These are phyloP conservation scores for Leptinotarsa tumamoca DNA, from an alignment of 2,888 invertebrate species.

Conservation along the genomic window DNA sequence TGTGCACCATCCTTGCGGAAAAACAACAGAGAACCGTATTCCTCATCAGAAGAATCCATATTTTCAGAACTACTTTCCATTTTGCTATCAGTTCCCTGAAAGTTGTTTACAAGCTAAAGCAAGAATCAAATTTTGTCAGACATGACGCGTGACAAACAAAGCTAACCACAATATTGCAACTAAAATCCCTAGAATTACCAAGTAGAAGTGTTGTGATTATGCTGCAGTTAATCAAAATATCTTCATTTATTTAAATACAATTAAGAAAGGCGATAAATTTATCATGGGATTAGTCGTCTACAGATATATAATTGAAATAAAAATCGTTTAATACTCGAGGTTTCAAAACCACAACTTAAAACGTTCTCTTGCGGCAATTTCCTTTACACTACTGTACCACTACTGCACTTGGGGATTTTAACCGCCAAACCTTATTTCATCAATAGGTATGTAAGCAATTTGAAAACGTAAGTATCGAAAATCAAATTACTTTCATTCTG, in stretches of 20 bases:
- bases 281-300: neutral
- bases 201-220: neutral
- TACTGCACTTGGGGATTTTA: conserved; percentile 33
- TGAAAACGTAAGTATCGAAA: neutral
- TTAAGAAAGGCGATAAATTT: neutral
- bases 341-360: neutral
- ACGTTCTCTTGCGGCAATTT: neutral
- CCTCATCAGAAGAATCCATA: conserved; percentile 27
- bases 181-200: conserved; percentile 7
- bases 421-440: conserved; percentile 35
- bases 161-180: conserved; percentile 1
- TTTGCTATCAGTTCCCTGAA: neutral
- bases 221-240: neutral
- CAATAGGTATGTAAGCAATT: neutral
- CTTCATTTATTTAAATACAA: neutral
- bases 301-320: neutral
- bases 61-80: conserved; percentile 27
- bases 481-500: neutral
- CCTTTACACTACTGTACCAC: conserved; percentile 20
- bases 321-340: neutral
- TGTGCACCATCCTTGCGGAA: conserved; percentile 40
- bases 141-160: conserved; percentile 15
- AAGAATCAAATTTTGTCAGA: conserved; percentile 1
- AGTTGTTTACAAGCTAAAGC: conserved; percentile 17
- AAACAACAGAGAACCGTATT: conserved; percentile 41